A percentile compares a stretch with the other conserved stretches of the same genome.
These are phyloP conservation scores for Heliothis peltigera DNA, from an alignment of 2,888 invertebrate genomes.

Conservation along the genomic window DNA sequence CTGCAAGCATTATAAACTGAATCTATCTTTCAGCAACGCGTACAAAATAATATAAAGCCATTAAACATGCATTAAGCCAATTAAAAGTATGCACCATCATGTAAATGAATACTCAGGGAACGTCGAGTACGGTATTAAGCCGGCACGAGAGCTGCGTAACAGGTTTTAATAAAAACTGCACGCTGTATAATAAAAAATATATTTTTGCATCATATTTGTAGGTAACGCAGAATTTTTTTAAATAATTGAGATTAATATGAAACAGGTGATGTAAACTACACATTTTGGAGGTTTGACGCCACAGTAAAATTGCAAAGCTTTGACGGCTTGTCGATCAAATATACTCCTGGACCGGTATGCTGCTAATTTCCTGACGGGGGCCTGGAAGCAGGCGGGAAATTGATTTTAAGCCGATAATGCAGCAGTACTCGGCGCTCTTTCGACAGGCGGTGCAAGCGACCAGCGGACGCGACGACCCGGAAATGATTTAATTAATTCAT, in stretches of 20 bases:
- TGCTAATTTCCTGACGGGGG: slow-evolving; percentile 53
- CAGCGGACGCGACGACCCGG: slow-evolving; percentile 43
- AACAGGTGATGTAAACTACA: background rate
- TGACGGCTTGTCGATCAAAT: slow-evolving; percentile 12
- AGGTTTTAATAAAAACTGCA: slow-evolving; percentile 15
- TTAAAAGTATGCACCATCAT: slow-evolving; percentile 43
- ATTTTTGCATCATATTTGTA: background rate
- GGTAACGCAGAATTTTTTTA: background rate
- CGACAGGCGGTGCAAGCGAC: slow-evolving; percentile 22
- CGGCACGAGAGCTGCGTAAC: slow-evolving; percentile 13
- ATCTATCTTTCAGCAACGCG: slow-evolving; percentile 10
- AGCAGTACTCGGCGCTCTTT: slow-evolving; percentile 33
- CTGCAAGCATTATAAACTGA: background rate
- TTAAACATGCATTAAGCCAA: slow-evolving; percentile 27
- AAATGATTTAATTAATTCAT: slow-evolving; percentile 49
- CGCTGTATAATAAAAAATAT: slow-evolving; percentile 9
- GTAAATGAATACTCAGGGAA: slow-evolving; percentile 14
- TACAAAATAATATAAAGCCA: slow-evolving; percentile 23
- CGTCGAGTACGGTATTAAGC: slow-evolving; percentile 20
- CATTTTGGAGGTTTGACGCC: background rate
- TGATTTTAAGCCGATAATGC: slow-evolving; percentile 69
- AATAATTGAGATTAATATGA: background rate
- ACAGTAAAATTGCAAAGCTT: slow-evolving; percentile 4
- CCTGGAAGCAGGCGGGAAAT: slow-evolving; percentile 63
- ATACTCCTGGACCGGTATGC: slow-evolving; percentile 22